Base-by-base conservation (phyloP, 1,140 invertebrate species). In the Diuraphis noxia region DNA sequence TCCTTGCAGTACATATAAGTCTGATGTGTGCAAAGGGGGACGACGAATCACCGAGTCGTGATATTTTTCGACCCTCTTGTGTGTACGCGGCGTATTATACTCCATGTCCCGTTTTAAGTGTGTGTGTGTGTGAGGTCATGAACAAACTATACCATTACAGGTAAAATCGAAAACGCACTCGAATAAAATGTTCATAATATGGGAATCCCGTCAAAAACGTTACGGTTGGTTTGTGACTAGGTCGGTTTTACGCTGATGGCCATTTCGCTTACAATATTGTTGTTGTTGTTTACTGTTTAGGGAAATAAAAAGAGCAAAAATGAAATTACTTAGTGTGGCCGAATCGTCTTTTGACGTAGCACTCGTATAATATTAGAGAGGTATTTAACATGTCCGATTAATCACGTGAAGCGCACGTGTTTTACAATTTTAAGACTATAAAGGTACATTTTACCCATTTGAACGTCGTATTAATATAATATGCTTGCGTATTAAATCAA, bases 11-110 rank as follows among this genome's bases (percentile, higher is more conserved):
- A n/a, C n/a, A n/a, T n/a, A 84, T 41, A 41, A 84, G 81, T 41
- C 30, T 46, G n/a, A n/a, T n/a, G 46, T 49, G 82, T 10, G 30
- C 30, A 84, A 84, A 84, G 30, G 41, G 81, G 41, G 40, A 21
- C 17, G 40, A 43, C 30, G 82, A 43, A 84, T 84, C 82, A 46
- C 40, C 41, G 82, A 84, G 41, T 84, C 41, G 82, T 84, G 82
- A 84, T 84, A 43, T 41, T 84, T 84, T 84, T 84, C 82, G 41
- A 84, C 82, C 82, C 82, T 84, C 79, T 81, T 40, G 36, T 81
- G n/a, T 77, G n/a, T 19, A 34, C 82, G 82, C 30, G 82, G 82
- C 30, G 5, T 38, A 82, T 84, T 84, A 41, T 84, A 43, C 30
- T 46, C 25, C 46, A 30, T n/a, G 82, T 10, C 30, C 30, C 30